Base-by-base conservation (phyloP, 1,140 invertebrate species). In the Luehdorfia chinensis region DNA sequence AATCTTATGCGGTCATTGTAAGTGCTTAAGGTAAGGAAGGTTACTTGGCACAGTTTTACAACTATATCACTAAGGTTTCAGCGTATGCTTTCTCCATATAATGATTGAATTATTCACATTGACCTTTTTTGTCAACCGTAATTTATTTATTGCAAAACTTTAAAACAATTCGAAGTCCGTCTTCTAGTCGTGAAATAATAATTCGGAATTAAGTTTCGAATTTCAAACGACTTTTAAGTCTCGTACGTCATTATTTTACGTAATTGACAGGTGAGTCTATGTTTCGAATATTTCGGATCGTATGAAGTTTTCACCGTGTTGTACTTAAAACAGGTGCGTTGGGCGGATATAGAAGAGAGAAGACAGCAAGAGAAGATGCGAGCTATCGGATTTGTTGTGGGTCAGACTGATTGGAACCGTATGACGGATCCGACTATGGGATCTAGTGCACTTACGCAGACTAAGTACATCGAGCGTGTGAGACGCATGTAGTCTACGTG, bases 321-420 rank as follows among this genome's bases (percentile, higher is more conserved):
- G 54, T 79, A 66, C 69, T 83, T 83, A 58, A 80, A 75, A 55
- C 77, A 98, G 96, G 96, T 98, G 53, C 92, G 96, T 47, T 98
- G 97, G 97, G 97, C 97, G n/a, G 97, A 98, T 87, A 90, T 98
- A 62, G 97, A 98, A 89, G 96, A 98, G 84, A 90, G 93, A 64
- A 94, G 94, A 59, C 84, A 94, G 59, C 96, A 97, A 85, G 93
- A 95, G 68, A 95, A 96, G 85, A 94, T 96, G 90, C 91, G 96
- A 14, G 95, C 95, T 7, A 93, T 98, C 36, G 97, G 97, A 8
- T 98, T 98, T 86, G 95, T 98, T 21, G 95, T 98, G 30, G 97
- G 97, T 2, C 95, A 97, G 59, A 97, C 95, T 0, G 94, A 98
- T 78, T 98, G 97, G 97, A 91, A 94, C 45, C 89, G 95, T 63